phyloP scores from a whole-genome alignment of 2,797 vertebrate species.

The Balearica regulorum region DNA sequence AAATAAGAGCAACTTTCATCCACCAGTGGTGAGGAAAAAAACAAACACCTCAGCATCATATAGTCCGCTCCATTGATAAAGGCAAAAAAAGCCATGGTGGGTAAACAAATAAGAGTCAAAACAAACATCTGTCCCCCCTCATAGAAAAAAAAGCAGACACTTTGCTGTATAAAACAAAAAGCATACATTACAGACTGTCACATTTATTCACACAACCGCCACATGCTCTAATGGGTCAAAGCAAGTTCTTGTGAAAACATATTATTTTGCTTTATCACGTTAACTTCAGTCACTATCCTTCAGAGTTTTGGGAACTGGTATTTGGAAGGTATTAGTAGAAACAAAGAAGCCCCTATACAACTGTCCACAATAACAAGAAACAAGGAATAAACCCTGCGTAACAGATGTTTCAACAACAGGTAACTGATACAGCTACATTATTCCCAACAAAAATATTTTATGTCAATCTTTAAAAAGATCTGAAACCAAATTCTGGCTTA shows the following conservation, averaged over 20 bases:
- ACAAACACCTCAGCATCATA: not conserved
- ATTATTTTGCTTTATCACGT: not conserved
- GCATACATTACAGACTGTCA: not conserved
- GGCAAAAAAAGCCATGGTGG: fast-evolving
- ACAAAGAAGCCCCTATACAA: not conserved
- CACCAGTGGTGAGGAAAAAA: not conserved
- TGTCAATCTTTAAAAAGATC: not conserved
- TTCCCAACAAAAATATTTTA: not conserved
- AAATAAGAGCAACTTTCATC: not conserved
- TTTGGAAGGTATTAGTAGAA: not conserved
- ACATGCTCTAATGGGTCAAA: not conserved
- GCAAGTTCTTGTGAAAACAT: not conserved
- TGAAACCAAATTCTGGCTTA: not conserved
- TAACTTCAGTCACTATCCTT: not conserved
- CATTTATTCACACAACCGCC: not conserved
- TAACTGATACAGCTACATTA: not conserved
- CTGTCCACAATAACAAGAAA: not conserved
- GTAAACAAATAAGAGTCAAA: not conserved
- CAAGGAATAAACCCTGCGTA: not conserved
- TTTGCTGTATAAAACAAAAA: not conserved
- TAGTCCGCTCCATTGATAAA: not conserved
- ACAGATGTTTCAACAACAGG: not conserved
- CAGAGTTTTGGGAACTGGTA: not conserved
- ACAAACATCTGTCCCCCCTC: not conserved
- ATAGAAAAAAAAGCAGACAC: not conserved